A percentile compares a stretch with the other conserved stretches of the same genome.
Conservation (phyloP, 2,113 vertebrate genomes). For the Syngnathus floridae region DNA sequence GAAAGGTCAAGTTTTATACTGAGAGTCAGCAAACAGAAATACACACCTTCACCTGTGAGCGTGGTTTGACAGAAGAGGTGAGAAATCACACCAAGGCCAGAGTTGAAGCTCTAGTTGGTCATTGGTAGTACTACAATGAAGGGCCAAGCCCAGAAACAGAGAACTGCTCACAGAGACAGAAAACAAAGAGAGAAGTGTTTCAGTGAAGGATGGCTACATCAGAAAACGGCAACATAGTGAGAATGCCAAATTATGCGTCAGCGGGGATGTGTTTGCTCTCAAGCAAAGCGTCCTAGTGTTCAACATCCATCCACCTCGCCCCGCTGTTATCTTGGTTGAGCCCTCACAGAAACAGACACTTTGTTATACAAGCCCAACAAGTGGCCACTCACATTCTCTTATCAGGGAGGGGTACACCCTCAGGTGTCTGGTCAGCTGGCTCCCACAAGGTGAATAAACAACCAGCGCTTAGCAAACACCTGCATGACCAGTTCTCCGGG, state of each 20-base stretch:
- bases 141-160: conserved; percentile 47
- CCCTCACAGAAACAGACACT: conserved; percentile 25
- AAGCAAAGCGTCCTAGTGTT: conserved; percentile 9
- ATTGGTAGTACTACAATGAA: conserved; percentile 53
- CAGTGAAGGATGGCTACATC: conserved; percentile 21
- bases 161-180: conserved; percentile 38
- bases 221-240: conserved; percentile 52
- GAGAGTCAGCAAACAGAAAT: conserved; percentile 23
- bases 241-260: conserved; percentile 41
- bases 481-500: conserved; percentile 48
- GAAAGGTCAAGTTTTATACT: neutral
- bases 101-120: conserved; percentile 55
- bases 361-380: conserved; percentile 43
- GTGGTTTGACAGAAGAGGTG: conserved; percentile 60
- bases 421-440: conserved; percentile 7
- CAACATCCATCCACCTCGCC: neutral
- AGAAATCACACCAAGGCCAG: conserved; percentile 55
- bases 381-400: conserved; percentile 38
- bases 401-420: conserved; percentile 29
- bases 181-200: conserved; percentile 15
- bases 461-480: conserved; percentile 18
- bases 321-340: conserved; percentile 20
- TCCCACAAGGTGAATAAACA: conserved; percentile 33
- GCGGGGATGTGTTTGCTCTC: conserved; percentile 19
- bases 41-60: conserved; percentile 63